Evolutionary conservation across 2,888 invertebrate species (phyloP).

Genomic region (Gibbula magus): DNA sequence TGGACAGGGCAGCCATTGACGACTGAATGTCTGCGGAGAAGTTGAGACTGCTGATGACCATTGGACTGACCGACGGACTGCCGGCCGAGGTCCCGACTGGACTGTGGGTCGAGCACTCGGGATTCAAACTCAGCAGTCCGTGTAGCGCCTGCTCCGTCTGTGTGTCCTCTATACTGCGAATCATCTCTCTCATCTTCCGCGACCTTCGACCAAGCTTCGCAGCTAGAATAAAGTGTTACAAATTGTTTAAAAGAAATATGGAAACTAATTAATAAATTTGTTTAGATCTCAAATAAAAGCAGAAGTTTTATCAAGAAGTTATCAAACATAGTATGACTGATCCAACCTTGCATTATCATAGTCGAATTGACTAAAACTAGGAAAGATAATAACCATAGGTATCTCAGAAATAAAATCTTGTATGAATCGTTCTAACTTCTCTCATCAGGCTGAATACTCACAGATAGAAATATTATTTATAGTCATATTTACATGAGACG

Average conservation of each 20-base stretch:
- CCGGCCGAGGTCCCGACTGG: neutral
- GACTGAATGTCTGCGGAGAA: slow-evolving; percentile 44
- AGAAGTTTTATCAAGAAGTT: neutral
- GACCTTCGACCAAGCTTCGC: slow-evolving; percentile 74
- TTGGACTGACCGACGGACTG: slow-evolving; percentile 21
- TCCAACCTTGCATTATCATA: no score
- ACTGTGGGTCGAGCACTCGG: slow-evolving; percentile 44
- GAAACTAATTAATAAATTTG: neutral
- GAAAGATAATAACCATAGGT: neutral
- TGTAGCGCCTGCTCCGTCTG: slow-evolving; percentile 74
- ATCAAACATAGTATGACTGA: neutral
- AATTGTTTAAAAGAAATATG: no score
- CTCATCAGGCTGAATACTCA: neutral
- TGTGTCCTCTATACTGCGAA: slow-evolving; percentile 73
- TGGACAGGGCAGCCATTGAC: slow-evolving; percentile 65
- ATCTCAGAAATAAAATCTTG: neutral
- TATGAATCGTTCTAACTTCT: neutral
- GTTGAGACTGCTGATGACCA: neutral
- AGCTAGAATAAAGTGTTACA: slow-evolving; percentile 51
- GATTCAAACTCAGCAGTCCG: slow-evolving; percentile 73
- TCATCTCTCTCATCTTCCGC: slow-evolving; percentile 73
- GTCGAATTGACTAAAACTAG: neutral
- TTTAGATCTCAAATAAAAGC: neutral
- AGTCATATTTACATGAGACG: no score
- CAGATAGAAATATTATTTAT: no score